Conservation (phyloP, 2,113 vertebrate genomes). For the Pygathrix nemaeus region DNA sequence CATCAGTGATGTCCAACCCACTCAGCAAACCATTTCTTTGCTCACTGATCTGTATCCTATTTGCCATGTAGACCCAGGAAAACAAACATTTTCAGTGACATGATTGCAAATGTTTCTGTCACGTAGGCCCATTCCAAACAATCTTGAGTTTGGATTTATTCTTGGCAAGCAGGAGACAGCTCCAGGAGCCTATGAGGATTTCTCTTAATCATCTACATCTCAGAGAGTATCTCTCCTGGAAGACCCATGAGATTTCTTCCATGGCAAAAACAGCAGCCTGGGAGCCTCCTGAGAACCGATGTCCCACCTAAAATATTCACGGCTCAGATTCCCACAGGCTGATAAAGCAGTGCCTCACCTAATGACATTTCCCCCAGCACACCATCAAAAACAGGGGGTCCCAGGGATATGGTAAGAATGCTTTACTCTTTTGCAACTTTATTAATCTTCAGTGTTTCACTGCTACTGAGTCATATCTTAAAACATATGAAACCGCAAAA, state of each 20-base stretch:
- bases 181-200: not conserved
- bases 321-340: conserved; percentile 6
- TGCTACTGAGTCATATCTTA: conserved; percentile 32
- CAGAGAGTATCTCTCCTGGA: not conserved
- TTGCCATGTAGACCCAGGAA: conserved; percentile 59
- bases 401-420: not conserved
- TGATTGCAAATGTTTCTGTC: conserved; percentile 64
- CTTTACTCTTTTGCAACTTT: not conserved
- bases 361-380: not conserved
- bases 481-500: conserved; percentile 57
- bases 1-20: conserved; percentile 35
- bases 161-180: conserved; percentile 9
- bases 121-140: conserved; percentile 21
- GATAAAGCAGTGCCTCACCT: conserved; percentile 1
- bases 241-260: conserved; percentile 35
- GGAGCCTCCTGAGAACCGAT: not conserved
- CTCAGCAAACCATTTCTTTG: conserved; percentile 63
- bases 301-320: conserved; percentile 49
- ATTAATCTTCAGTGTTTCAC: conserved; percentile 40
- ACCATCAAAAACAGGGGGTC: not conserved
- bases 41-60: conserved; percentile 68
- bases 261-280: not conserved
- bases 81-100: conserved; percentile 61
- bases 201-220: not conserved
- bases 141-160: conserved; percentile 41